Conservation (phyloP, 2,888 invertebrate species). For the Xylota sylvarum region DNA sequence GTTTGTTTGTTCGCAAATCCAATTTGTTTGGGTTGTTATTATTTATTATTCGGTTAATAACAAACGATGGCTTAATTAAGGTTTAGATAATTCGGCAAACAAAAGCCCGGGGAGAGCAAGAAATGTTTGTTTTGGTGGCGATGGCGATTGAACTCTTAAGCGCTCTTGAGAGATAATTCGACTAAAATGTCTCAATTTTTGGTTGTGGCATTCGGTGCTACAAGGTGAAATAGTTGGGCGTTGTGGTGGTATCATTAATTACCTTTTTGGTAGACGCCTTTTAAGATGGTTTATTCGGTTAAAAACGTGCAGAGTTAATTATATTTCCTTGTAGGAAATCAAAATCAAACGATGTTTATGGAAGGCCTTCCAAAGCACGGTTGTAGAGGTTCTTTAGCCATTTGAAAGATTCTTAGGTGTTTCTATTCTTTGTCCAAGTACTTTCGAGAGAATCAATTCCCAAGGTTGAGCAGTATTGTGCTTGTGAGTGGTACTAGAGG, state of each 20-base stretch:
- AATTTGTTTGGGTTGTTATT: conserved; percentile 54
- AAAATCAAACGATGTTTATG: conserved; percentile 8
- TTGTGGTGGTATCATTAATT: conserved; percentile 25
- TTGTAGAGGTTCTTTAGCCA: neutral
- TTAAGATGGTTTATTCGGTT: neutral
- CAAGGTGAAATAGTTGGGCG: conserved; percentile 28
- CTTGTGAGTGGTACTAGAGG: neutral
- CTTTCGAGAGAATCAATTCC: neutral
- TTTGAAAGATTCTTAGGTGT: conserved; percentile 1
- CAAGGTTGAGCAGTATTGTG: neutral
- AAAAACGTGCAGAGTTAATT: neutral
- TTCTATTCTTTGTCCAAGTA: neutral
- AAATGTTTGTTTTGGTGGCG: conserved; percentile 31
- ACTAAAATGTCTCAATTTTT: conserved; percentile 15
- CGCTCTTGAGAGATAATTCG: conserved; percentile 32
- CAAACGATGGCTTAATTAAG: conserved; percentile 65
- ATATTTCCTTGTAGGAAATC: conserved; percentile 12
- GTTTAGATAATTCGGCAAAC: conserved; percentile 38
- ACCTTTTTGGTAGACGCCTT: conserved; percentile 9
- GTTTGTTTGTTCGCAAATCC: conserved; percentile 39
- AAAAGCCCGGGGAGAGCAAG: conserved; percentile 8
- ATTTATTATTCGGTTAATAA: conserved; percentile 41
- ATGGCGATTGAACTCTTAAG: conserved; percentile 39
- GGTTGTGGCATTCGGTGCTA: conserved; percentile 7
- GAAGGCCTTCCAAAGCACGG: neutral